Percentiles rank a stretch among this genome's conserved stretches.
These are phyloP conservation scores for Porites lutea DNA, from an alignment of 64 coral and sea anemone genomes.

Conservation along the genomic window DNA sequence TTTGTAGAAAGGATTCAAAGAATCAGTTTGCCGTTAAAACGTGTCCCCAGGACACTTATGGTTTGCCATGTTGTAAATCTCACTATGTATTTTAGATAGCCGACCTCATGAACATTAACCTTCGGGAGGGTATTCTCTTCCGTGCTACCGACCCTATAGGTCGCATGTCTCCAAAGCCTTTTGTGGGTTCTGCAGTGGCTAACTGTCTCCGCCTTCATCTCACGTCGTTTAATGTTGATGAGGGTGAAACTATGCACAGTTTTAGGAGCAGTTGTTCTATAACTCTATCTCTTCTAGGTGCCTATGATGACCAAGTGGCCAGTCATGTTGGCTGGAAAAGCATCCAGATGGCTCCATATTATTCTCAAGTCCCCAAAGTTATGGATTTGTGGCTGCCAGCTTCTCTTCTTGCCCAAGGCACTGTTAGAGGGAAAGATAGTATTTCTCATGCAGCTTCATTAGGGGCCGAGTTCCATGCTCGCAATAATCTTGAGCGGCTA, in stretches of 20 bases:
- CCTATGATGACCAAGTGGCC: not conserved
- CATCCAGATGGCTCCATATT: not conserved
- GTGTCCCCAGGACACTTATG: not conserved
- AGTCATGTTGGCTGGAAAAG: conserved; percentile 41
- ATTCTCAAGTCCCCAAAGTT: conserved; percentile 15
- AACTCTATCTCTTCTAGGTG: conserved; percentile 28
- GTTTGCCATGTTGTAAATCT: not conserved
- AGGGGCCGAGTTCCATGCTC: conserved; percentile 14
- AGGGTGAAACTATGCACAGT: conserved; percentile 39
- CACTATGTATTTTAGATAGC: not conserved
- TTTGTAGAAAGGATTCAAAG: not conserved
- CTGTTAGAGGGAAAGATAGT: not conserved
- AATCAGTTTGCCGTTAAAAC: not conserved
- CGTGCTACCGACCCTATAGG: not conserved
- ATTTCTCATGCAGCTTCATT: conserved; percentile 5
- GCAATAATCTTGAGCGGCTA: not conserved
- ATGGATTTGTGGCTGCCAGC: not conserved
- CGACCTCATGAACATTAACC: not conserved
- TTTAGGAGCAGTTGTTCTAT: conserved; percentile 25
- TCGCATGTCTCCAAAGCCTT: not conserved
- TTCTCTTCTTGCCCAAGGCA: not conserved
- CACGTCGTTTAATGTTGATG: not conserved
- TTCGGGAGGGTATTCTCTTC: not conserved
- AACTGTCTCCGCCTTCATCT: conserved; percentile 4
- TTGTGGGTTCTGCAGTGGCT: not conserved